Evolutionary conservation across 2,888 invertebrate species (phyloP).

Genomic region (Agrochola litura): DNA sequence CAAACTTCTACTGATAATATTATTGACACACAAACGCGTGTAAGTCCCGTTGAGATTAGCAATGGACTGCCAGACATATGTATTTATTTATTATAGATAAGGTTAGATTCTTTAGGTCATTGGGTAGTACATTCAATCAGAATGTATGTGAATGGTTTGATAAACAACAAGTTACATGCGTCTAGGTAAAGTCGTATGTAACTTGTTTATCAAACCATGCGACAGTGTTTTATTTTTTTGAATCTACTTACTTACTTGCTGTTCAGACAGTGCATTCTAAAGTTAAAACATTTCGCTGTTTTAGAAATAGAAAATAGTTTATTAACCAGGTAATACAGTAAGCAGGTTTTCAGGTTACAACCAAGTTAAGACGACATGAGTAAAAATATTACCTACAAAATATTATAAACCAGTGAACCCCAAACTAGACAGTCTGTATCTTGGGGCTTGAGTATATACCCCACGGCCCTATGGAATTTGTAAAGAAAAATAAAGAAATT

Average conservation of each 20-base stretch:
- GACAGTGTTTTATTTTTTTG: background rate
- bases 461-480: too few species aligned
- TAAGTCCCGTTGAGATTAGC: conserved; percentile 47
- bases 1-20: conserved; percentile 16
- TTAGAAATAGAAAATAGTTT: too few species aligned
- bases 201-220: too few species aligned
- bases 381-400: too few species aligned
- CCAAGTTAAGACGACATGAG: too few species aligned
- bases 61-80: conserved; percentile 47
- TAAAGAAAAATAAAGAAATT: too few species aligned
- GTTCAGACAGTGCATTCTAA: background rate
- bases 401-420: too few species aligned
- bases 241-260: background rate
- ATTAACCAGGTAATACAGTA: too few species aligned
- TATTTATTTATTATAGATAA: conserved; percentile 46
- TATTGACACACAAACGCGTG: conserved; percentile 51
- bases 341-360: too few species aligned
- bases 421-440: too few species aligned
- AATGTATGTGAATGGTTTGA: conserved; percentile 61
- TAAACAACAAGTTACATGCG: conserved; percentile 18
- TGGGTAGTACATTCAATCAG: conserved; percentile 65
- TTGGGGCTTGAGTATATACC: too few species aligned
- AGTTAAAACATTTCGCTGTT: background rate
- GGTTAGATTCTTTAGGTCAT: conserved; percentile 43
- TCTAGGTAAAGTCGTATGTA: background rate